Percentiles rank a stretch among this genome's conserved stretches.
These are phyloP conservation scores for Bombus superbus DNA, from an alignment of 1,140 invertebrate genomes.

Conservation along the genomic window DNA sequence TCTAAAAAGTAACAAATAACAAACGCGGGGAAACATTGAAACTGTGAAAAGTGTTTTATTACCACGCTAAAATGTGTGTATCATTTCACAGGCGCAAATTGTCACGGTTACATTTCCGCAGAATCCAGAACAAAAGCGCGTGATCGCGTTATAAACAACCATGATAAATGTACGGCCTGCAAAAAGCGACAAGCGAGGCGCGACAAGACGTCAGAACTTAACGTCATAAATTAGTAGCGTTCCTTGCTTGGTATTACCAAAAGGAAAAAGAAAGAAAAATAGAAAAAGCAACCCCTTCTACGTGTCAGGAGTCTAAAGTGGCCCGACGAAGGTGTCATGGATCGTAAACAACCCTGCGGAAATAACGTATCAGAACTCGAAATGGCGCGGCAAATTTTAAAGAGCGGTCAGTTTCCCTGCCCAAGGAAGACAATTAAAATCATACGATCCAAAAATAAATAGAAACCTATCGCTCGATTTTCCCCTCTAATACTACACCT, in stretches of 20 bases:
- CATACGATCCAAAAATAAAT: not conserved
- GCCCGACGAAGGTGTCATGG: conserved; percentile 48
- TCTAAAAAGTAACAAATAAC: not conserved
- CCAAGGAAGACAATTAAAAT: not conserved
- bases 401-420: not conserved
- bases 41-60: not conserved
- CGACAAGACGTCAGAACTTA: conserved; percentile 2
- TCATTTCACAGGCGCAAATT: no score
- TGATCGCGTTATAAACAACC: not conserved
- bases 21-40: not conserved
- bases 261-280: not conserved
- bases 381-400: conserved; percentile 17
- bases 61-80: not conserved
- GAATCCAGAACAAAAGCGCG: not conserved
- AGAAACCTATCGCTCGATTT: not conserved
- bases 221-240: conserved; percentile 27
- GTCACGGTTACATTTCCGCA: not conserved
- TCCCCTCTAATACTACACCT: not conserved
- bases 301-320: conserved; percentile 31
- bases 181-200: not conserved
- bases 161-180: not conserved
- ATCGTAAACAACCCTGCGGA: conserved; percentile 58
- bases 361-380: not conserved
- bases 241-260: not conserved
- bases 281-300: conserved; percentile 27